A percentile compares a stretch with the other conserved stretches of the same genome.
Evolutionary conservation across 2,113 vertebrate species (phyloP).

Genomic region (Peromyscus californicus): DNA sequence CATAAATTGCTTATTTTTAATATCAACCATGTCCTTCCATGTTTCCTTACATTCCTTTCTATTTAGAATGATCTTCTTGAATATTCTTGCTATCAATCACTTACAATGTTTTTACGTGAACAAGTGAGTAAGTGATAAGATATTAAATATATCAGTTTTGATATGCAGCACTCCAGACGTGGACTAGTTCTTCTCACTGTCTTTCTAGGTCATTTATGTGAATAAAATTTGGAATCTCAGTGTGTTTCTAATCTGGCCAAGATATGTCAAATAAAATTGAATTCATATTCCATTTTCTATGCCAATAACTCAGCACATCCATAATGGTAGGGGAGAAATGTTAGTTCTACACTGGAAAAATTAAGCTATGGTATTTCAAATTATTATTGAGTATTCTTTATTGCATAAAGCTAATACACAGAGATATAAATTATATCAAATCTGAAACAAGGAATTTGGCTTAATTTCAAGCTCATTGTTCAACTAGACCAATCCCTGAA

Average conservation of each 20-base stretch:
- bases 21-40: background rate
- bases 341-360: background rate
- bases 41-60: background rate
- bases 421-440: constrained; percentile 65
- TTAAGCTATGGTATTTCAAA: constrained; percentile 19
- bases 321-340: background rate
- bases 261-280: constrained; percentile 76
- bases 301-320: constrained; percentile 57
- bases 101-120: constrained; percentile 36
- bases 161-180: constrained; percentile 25
- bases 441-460: constrained; percentile 67
- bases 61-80: background rate
- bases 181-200: background rate
- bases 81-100: background rate
- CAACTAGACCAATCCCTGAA: constrained; percentile 74
- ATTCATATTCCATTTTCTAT: constrained; percentile 66
- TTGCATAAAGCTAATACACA: background rate
- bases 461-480: constrained; percentile 80
- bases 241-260: constrained; percentile 70
- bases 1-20: background rate
- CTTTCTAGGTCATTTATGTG: constrained; percentile 70
- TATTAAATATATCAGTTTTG: constrained; percentile 50
- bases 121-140: constrained; percentile 34
- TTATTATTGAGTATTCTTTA: constrained; percentile 17
- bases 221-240: constrained; percentile 64